These are phyloP conservation scores for Petrocephalus microphthalmus DNA, from an alignment of 2,113 vertebrate genomes.

Conservation along the genomic window DNA sequence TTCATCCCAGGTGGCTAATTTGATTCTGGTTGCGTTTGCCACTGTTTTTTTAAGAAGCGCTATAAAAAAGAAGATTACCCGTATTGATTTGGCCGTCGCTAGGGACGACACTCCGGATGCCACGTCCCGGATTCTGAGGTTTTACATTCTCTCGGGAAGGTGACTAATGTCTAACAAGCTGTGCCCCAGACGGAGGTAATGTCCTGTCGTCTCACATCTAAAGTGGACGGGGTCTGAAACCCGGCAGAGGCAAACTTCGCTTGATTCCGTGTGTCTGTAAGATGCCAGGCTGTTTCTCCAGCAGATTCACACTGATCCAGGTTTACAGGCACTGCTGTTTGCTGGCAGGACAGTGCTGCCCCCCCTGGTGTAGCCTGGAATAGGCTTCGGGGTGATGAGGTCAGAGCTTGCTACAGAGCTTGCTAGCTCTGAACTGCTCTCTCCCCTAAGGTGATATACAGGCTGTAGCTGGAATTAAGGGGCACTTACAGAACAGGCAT, in stretches of 20 bases:
- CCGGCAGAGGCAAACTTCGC: background rate
- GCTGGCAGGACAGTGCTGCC: too few species aligned
- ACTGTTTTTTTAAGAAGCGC: background rate
- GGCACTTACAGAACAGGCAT: background rate
- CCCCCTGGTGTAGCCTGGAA: background rate
- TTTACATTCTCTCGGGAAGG: background rate
- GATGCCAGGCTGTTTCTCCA: background rate
- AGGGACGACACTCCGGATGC: background rate
- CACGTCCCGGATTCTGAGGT: background rate
- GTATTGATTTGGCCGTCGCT: background rate
- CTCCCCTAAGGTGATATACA: background rate
- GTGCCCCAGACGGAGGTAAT: background rate
- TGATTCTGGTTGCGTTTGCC: background rate
- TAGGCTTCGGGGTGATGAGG: background rate
- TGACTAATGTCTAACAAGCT: background rate
- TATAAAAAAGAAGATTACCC: background rate
- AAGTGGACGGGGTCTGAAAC: background rate
- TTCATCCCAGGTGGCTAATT: background rate
- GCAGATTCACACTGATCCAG: background rate
- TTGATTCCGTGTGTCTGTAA: background rate
- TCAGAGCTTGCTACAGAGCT: background rate
- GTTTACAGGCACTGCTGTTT: too few species aligned
- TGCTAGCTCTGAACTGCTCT: background rate
- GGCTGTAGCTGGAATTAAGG: background rate
- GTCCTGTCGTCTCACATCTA: background rate